These are phyloP conservation scores for Chymomyza costata DNA, from an alignment of 1,140 invertebrate genomes.

Conservation along the genomic window DNA sequence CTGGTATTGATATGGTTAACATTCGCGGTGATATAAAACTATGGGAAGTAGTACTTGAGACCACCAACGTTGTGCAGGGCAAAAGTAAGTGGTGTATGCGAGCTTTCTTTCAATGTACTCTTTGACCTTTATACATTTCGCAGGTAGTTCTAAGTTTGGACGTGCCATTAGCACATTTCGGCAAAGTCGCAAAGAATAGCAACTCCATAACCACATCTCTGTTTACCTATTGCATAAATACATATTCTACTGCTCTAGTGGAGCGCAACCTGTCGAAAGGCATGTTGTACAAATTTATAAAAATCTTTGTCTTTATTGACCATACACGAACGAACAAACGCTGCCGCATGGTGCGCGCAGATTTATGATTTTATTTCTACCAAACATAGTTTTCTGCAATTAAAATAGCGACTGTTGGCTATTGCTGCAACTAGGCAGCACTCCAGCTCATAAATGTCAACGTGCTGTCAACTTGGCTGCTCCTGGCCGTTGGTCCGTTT, in stretches of 20 bases:
- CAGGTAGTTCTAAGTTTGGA: background rate
- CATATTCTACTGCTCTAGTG: conserved; percentile 10
- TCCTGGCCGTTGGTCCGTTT: conserved; percentile 18
- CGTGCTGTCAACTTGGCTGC: conserved; percentile 24
- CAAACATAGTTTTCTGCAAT: conserved; percentile 34
- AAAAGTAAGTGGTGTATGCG: conserved; percentile 3
- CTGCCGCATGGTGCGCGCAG: conserved; percentile 9
- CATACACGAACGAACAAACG: conserved; percentile 11
- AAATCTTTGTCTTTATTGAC: conserved; percentile 12
- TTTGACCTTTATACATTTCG: too few species aligned
- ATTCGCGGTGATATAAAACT: conserved; percentile 74
- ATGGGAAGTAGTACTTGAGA: conserved; percentile 42
- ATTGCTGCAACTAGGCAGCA: conserved; percentile 6
- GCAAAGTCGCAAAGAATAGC: background rate
- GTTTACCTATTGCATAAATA: conserved; percentile 6
- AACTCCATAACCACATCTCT: too few species aligned
- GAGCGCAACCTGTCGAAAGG: conserved; percentile 36
- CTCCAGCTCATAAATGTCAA: conserved; percentile 53
- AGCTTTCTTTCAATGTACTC: too few species aligned
- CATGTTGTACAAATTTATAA: conserved; percentile 40
- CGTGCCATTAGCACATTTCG: conserved; percentile 7
- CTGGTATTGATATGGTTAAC: conserved; percentile 67
- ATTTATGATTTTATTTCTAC: conserved; percentile 41
- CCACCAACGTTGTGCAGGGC: background rate
- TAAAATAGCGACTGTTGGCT: conserved; percentile 44